These are phyloP conservation scores for Hydractinia symbiolongicarpus DNA, from an alignment of 30 jellyfish, hydroid and myxozoan species.

Conservation along the genomic window DNA sequence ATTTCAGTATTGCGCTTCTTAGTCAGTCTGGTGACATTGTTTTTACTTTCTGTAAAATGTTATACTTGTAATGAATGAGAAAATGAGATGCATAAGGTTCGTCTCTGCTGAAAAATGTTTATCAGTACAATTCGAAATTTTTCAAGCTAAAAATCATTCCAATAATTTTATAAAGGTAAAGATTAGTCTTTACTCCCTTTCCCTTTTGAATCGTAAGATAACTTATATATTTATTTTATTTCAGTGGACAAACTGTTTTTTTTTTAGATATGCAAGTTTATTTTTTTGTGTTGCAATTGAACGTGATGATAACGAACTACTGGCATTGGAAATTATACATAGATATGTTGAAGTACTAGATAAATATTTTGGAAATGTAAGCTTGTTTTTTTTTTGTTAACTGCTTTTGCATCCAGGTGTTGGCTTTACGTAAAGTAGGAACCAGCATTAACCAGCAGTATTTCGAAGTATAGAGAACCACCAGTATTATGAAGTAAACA, in stretches of 20 bases:
- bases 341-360: slow-evolving; percentile 91
- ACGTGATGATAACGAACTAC: slow-evolving; percentile 80
- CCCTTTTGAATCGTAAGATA: too few species aligned
- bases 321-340: slow-evolving; percentile 76
- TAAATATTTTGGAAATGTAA: slow-evolving; percentile 90
- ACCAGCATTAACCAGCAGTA: too few species aligned
- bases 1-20: not conserved
- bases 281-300: slow-evolving; percentile 88
- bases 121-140: too few species aligned
- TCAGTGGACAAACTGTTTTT: not conserved
- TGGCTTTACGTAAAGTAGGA: not conserved
- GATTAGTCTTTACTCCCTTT: too few species aligned
- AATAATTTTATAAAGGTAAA: too few species aligned
- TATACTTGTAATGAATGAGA: too few species aligned
- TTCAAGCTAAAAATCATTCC: too few species aligned
- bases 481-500: too few species aligned
- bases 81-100: too few species aligned
- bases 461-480: too few species aligned
- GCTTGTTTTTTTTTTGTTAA: not conserved
- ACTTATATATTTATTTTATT: too few species aligned
- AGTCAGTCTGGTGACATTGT: not conserved
- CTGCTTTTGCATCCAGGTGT: not conserved
- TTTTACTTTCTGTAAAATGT: not conserved
- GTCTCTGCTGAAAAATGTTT: too few species aligned
- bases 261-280: slow-evolving; percentile 83